Conservation (phyloP, 2,888 invertebrate species). For the Pyrocoelia pectoralis region DNA sequence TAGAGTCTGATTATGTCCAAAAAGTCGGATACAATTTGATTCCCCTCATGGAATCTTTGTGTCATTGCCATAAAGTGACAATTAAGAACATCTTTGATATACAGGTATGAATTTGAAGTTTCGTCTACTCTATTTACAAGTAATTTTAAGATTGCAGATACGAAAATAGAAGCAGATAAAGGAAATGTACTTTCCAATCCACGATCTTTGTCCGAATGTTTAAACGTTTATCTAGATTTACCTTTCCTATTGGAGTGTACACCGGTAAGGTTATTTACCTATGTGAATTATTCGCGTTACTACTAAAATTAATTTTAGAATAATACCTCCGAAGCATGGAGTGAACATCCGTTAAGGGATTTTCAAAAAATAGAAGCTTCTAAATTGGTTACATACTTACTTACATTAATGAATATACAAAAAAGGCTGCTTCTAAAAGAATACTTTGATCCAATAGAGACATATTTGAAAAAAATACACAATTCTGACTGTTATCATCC, state of each 20-base stretch:
- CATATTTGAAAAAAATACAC: slow-evolving; percentile 13
- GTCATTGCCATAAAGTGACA: slow-evolving; percentile 31
- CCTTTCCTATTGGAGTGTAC: slow-evolving; percentile 26
- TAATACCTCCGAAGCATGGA: slow-evolving; percentile 19
- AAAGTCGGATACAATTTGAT: slow-evolving; percentile 40
- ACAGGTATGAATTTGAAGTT: slow-evolving; percentile 31
- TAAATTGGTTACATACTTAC: slow-evolving; percentile 36
- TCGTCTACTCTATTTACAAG: not conserved
- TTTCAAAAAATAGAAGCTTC: slow-evolving; percentile 32
- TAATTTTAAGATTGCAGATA: slow-evolving; percentile 28
- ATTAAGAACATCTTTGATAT: slow-evolving; percentile 44
- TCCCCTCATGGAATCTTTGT: slow-evolving; percentile 30
- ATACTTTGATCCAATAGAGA: slow-evolving; percentile 34
- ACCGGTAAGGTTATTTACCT: slow-evolving; percentile 15
- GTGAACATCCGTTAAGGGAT: slow-evolving; percentile 34
- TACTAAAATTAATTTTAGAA: slow-evolving; percentile 11
- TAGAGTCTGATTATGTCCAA: slow-evolving; percentile 30
- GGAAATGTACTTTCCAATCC: too few relatives aligned
- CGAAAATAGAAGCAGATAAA: slow-evolving; percentile 2
- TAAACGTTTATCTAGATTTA: slow-evolving; percentile 38
- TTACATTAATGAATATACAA: slow-evolving; percentile 40
- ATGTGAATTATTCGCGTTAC: too few relatives aligned
- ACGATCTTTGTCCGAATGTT: slow-evolving; percentile 29
- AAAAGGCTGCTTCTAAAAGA: slow-evolving; percentile 39
- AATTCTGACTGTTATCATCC: too few relatives aligned